Percentiles rank a stretch among this genome's conserved stretches.
phyloP scores from a whole-genome alignment of 2,888 invertebrate genomes.

The Sclerodermus sp. region DNA sequence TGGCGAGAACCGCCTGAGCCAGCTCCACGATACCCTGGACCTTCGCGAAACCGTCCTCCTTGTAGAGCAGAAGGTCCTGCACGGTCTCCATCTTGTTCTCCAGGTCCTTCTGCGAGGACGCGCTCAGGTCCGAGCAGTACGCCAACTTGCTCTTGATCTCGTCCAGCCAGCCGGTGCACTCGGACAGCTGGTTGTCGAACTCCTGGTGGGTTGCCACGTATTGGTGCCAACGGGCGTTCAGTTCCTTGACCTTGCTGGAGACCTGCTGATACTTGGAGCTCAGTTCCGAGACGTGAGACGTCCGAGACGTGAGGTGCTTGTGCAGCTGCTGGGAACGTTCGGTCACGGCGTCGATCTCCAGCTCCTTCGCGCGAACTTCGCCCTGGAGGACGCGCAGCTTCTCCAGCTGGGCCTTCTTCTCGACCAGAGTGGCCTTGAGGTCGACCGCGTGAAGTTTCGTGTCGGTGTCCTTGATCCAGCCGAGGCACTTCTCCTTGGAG shows the following conservation, averaged over 20 bases:
- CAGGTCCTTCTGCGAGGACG: conserved; percentile 81
- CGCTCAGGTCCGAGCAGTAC: conserved; percentile 81
- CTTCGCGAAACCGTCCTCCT: conserved; percentile 89
- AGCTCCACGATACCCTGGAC: conserved; percentile 84
- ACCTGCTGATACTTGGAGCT: conserved; percentile 90
- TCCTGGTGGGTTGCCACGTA: conserved; percentile 87
- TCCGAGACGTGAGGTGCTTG: conserved; percentile 72
- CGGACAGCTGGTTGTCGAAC: conserved; percentile 77
- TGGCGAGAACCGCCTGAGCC: conserved; percentile 87
- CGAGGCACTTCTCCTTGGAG: conserved; percentile 79
- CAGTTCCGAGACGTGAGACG: conserved; percentile 86
- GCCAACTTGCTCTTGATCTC: conserved; percentile 81
- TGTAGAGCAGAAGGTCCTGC: conserved; percentile 84
- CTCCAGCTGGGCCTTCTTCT: conserved; percentile 85
- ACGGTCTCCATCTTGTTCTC: conserved; percentile 82
- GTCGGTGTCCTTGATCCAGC: conserved; percentile 88
- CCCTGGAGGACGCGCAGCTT: conserved; percentile 79
- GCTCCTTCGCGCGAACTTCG: conserved; percentile 85
- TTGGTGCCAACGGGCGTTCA: conserved; percentile 89
- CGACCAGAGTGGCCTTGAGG: conserved; percentile 76
- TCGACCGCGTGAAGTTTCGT: conserved; percentile 85
- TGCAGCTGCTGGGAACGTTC: conserved; percentile 86
- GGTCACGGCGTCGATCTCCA: conserved; percentile 90
- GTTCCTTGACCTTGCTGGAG: conserved; percentile 86
- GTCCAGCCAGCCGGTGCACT: conserved; percentile 82